Base-by-base conservation (phyloP, 1,140 invertebrate species). In the Archivesica marissinica region DNA sequence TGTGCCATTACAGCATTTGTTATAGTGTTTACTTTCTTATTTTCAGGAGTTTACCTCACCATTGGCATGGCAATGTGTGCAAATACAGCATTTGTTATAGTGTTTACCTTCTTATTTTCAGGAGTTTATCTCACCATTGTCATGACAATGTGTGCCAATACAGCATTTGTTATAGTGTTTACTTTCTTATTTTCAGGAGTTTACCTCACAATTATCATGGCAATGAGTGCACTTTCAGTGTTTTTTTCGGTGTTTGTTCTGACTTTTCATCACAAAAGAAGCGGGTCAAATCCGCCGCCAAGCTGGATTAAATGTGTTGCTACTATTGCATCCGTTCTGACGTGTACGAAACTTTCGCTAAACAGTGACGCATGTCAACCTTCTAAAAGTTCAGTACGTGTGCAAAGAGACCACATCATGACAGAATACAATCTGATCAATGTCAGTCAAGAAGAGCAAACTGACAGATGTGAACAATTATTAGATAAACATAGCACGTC, bases 141-240 rank as follows among this genome's bases (percentile, higher is more conserved):
- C n/a, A n/a, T n/a, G n/a, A n/a, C n/a, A n/a, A n/a, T n/a, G n/a
- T n/a, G n/a, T n/a, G n/a, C n/a, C n/a, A n/a, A n/a, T n/a, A n/a
- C n/a, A n/a, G n/a, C n/a, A n/a, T n/a, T n/a, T n/a, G n/a, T n/a
- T n/a, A n/a, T n/a, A n/a, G n/a, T n/a, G n/a, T n/a, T n/a, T n/a
- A n/a, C 9, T 76, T 78, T 38, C 86, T 61, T 78, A 38, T 88
- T 85, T 88, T 89, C 89, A 94, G 93, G 93, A 70, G 92, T 94
- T 47, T 94, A 94, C 85, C 87, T 94, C 28, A 94, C 93, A 0
- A 88, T 93, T 0, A 92, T 94, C 6, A 94, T 94, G 93, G 92
- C 93, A 13, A 93, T 94, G 90, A 93, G 93, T 47, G 92, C 92
- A 11, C 68, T 94, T 23, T 94, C 93, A 7, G 93, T 94, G 9